Evolutionary conservation across 2,888 invertebrate species (phyloP).

Genomic region (Melipona beecheii): DNA sequence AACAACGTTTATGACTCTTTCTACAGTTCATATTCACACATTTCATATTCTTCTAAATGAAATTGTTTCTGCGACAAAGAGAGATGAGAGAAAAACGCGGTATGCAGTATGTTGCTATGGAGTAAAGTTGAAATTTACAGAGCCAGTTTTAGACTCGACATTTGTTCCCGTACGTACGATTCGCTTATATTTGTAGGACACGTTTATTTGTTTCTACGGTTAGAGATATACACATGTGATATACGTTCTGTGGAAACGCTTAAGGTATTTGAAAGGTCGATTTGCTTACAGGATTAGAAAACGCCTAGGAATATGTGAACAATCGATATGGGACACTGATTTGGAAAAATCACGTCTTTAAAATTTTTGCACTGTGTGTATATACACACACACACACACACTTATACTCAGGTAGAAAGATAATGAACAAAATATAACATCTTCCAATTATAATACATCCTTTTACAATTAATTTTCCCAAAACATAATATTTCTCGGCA

Average conservation of each 20-base stretch:
- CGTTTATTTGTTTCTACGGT: not conserved
- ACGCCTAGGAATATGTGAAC: not conserved
- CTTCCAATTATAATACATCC: too few species aligned
- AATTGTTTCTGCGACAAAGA: not conserved
- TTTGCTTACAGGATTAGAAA: not conserved
- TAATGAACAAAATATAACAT: not conserved
- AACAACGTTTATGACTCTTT: not conserved
- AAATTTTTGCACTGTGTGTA: not conserved
- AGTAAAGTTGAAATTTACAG: not conserved
- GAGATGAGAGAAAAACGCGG: too few species aligned
- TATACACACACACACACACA: too few species aligned
- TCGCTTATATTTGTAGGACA: not conserved
- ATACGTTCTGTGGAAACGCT: not conserved
- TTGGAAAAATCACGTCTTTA: not conserved
- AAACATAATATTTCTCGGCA: not conserved
- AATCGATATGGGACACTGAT: not conserved
- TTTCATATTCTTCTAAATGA: not conserved
- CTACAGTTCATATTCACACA: too few species aligned
- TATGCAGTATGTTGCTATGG: not conserved
- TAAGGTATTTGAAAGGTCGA: not conserved
- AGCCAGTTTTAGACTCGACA: not conserved
- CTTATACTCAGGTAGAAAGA: not conserved
- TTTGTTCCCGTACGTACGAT: not conserved
- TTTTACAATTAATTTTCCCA: too few species aligned
- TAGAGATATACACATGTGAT: not conserved